Conservation (phyloP, 2,113 vertebrate species). For the Electrona antarctica region DNA sequence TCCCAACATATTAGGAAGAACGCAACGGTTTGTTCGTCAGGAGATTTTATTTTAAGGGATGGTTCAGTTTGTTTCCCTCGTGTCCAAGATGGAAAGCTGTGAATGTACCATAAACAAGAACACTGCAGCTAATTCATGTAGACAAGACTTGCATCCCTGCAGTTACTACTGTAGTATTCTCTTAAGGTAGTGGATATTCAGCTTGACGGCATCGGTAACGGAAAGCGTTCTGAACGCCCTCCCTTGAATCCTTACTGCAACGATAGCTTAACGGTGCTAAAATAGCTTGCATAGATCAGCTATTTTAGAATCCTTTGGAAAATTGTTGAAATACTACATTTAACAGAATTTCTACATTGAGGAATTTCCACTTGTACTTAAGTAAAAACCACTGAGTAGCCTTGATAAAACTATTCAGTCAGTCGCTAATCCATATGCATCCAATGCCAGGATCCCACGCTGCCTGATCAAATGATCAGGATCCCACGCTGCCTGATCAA, state of each 20-base stretch:
- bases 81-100: neutral
- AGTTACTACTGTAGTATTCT: neutral
- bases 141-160: neutral
- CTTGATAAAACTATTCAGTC: neutral
- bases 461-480: constrained; percentile 13
- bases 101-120: neutral
- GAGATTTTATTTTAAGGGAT: neutral
- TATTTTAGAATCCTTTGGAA: neutral
- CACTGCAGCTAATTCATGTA: neutral
- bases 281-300: neutral
- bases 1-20: constrained; percentile 20
- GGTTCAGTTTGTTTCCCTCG: neutral
- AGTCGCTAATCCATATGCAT: constrained; percentile 18
- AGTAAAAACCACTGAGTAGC: neutral
- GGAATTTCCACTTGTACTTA: too few relatives aligned
- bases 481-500: constrained; percentile 29
- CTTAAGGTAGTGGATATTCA: too few relatives aligned
- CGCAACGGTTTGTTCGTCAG: neutral
- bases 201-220: too few relatives aligned
- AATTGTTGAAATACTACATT: neutral
- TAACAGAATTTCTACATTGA: too few relatives aligned
- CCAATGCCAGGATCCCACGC: constrained; percentile 14
- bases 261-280: too few relatives aligned
- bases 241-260: neutral
- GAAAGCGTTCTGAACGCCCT: constrained; percentile 10